Conservation (phyloP, 2,888 invertebrate species). For the Dugesia japonica region DNA sequence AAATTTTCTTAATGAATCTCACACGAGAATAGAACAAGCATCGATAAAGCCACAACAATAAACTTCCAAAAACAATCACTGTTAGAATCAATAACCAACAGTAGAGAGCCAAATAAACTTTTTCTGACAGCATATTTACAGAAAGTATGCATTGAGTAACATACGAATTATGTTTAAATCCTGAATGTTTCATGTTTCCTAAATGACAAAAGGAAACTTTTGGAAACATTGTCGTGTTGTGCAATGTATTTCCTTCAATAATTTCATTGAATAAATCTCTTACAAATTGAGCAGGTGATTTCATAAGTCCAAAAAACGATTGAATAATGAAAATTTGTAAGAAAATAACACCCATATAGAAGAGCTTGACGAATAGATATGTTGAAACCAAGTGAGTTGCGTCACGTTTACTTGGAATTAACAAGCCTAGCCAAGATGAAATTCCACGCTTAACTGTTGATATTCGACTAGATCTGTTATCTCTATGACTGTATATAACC, state of each 20-base stretch:
- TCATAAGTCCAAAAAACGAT: neutral
- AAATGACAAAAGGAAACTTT: slow-evolving; percentile 6
- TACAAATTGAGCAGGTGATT: neutral
- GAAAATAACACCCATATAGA: neutral
- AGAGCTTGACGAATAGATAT: neutral
- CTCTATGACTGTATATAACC: neutral
- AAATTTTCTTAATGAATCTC: neutral
- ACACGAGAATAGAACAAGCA: neutral
- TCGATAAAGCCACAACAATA: neutral
- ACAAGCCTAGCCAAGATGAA: neutral
- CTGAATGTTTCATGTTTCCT: slow-evolving; percentile 10
- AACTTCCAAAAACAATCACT: neutral
- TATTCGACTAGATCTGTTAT: neutral
- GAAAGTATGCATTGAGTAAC: neutral
- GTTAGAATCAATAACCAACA: neutral
- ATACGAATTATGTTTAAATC: slow-evolving; percentile 7
- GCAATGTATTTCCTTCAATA: neutral
- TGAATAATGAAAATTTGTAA: neutral
- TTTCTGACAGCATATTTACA: neutral
- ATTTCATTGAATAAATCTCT: neutral
- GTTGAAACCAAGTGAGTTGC: neutral
- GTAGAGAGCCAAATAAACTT: neutral
- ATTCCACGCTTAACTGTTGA: neutral
- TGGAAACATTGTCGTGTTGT: neutral
- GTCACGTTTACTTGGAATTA: neutral